Percentiles rank a stretch among this genome's conserved stretches.
Evolutionary conservation across 92 coral and sea anemone species (phyloP).

Genomic region (Epizoanthus fatuus): DNA sequence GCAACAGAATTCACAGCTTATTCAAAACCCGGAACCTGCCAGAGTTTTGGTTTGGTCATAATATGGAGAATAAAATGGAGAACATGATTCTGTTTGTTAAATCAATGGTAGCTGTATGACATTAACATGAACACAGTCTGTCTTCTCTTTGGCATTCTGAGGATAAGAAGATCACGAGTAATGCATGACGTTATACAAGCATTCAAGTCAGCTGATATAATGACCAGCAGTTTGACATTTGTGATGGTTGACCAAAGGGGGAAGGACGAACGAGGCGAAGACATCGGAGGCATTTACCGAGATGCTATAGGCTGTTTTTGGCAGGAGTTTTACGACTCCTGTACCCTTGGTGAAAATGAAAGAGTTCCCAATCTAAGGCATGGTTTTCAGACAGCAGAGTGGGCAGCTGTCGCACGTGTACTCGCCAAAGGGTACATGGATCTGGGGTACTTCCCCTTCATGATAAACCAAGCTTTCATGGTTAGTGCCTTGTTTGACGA

Average conservation of each 20-base stretch:
- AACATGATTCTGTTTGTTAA: too few relatives aligned
- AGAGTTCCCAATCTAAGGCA: constrained; percentile 29
- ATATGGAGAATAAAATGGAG: too few relatives aligned
- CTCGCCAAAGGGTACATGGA: constrained; percentile 42
- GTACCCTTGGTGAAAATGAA: constrained; percentile 26
- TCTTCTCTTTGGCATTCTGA: constrained; percentile 12
- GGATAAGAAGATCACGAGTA: constrained; percentile 30
- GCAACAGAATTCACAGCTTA: too few relatives aligned
- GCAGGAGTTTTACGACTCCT: constrained; percentile 37
- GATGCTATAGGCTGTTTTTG: constrained; percentile 29
- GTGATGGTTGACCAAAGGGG: constrained; percentile 51
- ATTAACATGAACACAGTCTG: too few relatives aligned
- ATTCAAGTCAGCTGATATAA: constrained; percentile 14
- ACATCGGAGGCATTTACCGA: constrained; percentile 23
- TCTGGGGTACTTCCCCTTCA: constrained; percentile 37
- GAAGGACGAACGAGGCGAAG: constrained; percentile 44
- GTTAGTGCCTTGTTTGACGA: constrained; percentile 35
- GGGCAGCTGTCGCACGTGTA: constrained; percentile 32
- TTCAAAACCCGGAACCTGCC: too few relatives aligned
- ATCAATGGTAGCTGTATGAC: too few relatives aligned
- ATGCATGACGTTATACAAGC: constrained; percentile 39
- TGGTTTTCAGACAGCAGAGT: constrained; percentile 16
- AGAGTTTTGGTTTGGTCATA: too few relatives aligned
- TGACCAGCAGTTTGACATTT: constrained; percentile 38
- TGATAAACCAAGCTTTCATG: constrained; percentile 40